Base-by-base conservation (phyloP, 2,113 vertebrate genomes). In the Scomber japonicus region DNA sequence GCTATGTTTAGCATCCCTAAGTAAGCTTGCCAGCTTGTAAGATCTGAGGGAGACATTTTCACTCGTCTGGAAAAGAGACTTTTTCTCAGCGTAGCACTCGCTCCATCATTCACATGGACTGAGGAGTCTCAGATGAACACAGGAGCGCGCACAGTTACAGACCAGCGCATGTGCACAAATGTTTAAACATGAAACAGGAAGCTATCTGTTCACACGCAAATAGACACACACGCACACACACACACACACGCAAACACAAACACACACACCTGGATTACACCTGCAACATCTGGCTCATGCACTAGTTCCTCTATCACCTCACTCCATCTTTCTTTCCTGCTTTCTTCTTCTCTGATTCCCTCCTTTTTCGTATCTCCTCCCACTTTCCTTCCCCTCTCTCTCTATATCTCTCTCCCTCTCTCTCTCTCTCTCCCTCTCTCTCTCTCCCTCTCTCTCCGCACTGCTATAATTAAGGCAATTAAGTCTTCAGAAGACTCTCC, bases 381-480 rank as follows among this genome's bases (percentile, higher is more conserved):
- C 24, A 3, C 24, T 27, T 3, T 77, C 5, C 24, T 69, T 14
- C 54, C 53, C 57, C 31, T 80, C 50, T 68, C 31, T 2, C 35
- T 35, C 35, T 8, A 1, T 5, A 4, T 21, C 19, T 66, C 66
- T 21, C 21, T 21, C 21, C 80, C 1, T 21, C 21, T 21, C 21
- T 21, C 66, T 70, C 30, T 71, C 62, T 71, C 64, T 48, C 53
- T 27, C 45, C 53, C 67, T 62, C 56, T 55, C 70, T 53, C 80
- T 30, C 68, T 72, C 83, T 78, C 84, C 54, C 78, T 53, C 70
- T 83, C 73, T 85, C 79, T 66, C 69, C 11, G 64, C 80, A 83
- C 83, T 71, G 84, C 92, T 94, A 93, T 95, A 95, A 96, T 96
- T 95, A 95, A 94, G 92, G 92, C 90, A 94, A 95, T 95, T 94